Conservation (phyloP, 2,113 vertebrate genomes). For the Pongo pygmaeus region DNA sequence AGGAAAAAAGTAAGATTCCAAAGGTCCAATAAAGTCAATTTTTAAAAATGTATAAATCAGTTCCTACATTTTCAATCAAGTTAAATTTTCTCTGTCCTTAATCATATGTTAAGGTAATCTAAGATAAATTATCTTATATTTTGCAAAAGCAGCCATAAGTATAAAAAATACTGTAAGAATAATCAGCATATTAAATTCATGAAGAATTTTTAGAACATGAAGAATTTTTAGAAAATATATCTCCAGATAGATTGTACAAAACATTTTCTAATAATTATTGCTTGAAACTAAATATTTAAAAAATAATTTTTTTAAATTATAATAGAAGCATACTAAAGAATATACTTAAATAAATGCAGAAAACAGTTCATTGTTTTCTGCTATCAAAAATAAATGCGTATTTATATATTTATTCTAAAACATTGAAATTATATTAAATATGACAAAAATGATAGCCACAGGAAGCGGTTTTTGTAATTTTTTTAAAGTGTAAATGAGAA, state of each 20-base stretch:
- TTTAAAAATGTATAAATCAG: neutral
- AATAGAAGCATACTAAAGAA: neutral
- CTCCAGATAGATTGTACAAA: neutral
- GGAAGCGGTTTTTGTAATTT: neutral
- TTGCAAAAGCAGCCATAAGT: constrained; percentile 29
- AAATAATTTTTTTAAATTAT: neutral
- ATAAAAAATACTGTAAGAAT: neutral
- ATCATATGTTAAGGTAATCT: constrained; percentile 12
- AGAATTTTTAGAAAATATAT: neutral
- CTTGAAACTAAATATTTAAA: neutral
- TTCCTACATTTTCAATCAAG: neutral
- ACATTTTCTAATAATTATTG: neutral
- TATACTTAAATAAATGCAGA: neutral
- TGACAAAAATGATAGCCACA: neutral
- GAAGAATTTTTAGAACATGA: no score
- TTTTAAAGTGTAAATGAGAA: neutral
- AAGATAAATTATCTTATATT: neutral
- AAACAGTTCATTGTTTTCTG: neutral
- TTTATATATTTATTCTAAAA: neutral
- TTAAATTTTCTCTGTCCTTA: constrained; percentile 30
- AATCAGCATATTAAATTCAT: constrained; percentile 26
- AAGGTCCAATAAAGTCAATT: neutral
- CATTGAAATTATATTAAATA: neutral
- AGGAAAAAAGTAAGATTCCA: neutral
- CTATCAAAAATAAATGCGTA: neutral